Evolutionary conservation across 2,113 vertebrate species (phyloP), one percentile per base, ranked within the genome.

Genomic region (Sorex fumeus): DNA sequence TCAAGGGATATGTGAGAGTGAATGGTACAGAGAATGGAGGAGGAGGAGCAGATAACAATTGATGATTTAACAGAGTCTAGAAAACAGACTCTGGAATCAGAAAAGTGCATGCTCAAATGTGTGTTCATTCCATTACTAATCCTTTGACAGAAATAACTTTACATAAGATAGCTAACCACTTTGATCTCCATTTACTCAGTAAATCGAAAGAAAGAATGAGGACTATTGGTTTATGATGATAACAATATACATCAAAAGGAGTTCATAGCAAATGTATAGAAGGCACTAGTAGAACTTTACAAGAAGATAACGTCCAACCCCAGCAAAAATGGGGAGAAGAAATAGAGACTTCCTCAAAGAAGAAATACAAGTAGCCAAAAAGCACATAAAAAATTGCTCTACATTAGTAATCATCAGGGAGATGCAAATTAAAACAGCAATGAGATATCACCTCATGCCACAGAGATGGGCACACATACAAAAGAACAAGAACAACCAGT

Each of bases 141-240:
- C 71, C n/a, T 47, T 62, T 88, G 34, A 76, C 30, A 81, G 27
- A 83, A 90, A 88, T 7, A 57, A n/a, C 8, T 13, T 50, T 66
- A 83, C 53, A 27, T 74, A 82, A 74, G 6, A 30, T 67, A 43
- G 57, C 72, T 77, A 84, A 66, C 28, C 74, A 85, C 18, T 1
- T 8, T 36, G 12, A 67, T 11, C 12, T 94, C 15, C 2, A 66
- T 75, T 47, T 50, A 82, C 21, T 90, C 53, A 81, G 1, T 28
- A 80, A 92, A 90, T 81, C 23, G 34, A 15, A 30, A 6, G 28
- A 32, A 91, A 87, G n/a, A 66, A 78, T 19, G 50, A 27, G 12
- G 62, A 50, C 3, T 6, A 30, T 2, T 43, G 40, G 28, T 87
- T 92, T 30, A 2, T 57, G 30, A 6, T 21, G 13, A 11, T 40